A percentile compares a stretch with the other conserved stretches of the same genome.
phyloP scores from a whole-genome alignment of 2,113 vertebrate species.

The Ammodytes marinus region DNA sequence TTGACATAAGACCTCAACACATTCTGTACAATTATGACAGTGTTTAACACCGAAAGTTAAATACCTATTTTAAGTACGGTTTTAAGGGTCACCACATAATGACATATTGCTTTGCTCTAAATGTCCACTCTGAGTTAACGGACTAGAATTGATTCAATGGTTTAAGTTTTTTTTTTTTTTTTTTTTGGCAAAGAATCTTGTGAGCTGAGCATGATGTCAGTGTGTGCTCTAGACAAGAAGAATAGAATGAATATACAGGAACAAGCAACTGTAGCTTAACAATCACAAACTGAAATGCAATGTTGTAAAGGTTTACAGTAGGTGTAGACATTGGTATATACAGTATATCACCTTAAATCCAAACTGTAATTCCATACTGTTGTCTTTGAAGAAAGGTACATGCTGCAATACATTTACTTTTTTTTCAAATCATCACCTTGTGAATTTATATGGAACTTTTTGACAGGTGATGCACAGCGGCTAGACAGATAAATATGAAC shows the following conservation, averaged over 20 bases:
- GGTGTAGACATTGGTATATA: no score
- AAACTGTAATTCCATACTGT: no score
- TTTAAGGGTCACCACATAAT: neutral
- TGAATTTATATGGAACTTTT: neutral
- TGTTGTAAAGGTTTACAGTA: no score
- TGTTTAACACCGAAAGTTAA: neutral
- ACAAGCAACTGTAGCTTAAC: neutral
- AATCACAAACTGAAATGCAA: no score
- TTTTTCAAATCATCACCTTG: neutral
- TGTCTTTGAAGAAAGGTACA: no score
- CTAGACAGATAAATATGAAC: neutral
- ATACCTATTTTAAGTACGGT: neutral
- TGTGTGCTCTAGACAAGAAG: neutral
- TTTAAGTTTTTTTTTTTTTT: neutral
- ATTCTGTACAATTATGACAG: neutral
- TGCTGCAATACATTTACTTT: no score
- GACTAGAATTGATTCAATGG: neutral
- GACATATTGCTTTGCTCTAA: neutral
- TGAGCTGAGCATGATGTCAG: neutral
- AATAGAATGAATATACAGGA: neutral
- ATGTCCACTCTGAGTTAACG: neutral
- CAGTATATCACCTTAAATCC: no score
- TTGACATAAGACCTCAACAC: neutral
- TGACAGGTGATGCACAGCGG: neutral
- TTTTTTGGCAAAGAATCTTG: neutral